Evolutionary conservation across 2,888 invertebrate species (phyloP).

Genomic region (Diogma glabrata): DNA sequence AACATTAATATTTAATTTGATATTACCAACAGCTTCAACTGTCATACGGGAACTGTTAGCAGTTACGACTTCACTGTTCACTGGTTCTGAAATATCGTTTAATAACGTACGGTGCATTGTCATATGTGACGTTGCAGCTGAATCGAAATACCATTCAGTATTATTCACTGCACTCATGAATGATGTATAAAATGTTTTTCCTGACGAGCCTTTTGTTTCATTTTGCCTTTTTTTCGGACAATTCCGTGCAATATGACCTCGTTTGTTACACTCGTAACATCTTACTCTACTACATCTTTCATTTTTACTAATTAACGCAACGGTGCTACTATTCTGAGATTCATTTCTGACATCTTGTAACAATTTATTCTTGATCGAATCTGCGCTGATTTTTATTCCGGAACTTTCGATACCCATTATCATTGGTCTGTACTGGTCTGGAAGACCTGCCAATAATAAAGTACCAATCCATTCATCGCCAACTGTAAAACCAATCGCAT

Average conservation of each 20-base stretch:
- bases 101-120: not conserved
- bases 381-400: not conserved
- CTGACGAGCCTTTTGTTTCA: not conserved
- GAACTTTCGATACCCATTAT: too few species aligned
- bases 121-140: not conserved
- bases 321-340: not conserved
- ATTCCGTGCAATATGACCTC: not conserved
- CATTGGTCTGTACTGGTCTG: not conserved
- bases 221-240: not conserved
- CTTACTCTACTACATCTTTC: too few species aligned
- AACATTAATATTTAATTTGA: too few species aligned
- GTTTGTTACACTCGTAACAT: not conserved
- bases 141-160: too few species aligned
- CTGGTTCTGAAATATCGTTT: conserved; percentile 4
- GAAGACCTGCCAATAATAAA: not conserved
- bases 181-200: not conserved
- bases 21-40: conserved; percentile 2
- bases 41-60: not conserved
- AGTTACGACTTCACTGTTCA: not conserved
- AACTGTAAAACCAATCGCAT: too few species aligned
- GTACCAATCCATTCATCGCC: not conserved
- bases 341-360: not conserved
- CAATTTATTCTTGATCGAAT: not conserved
- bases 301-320: not conserved
- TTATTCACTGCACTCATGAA: not conserved